Evolutionary conservation across 2,113 vertebrate genomes (phyloP).

Genomic region (Eulemur rufifrons): DNA sequence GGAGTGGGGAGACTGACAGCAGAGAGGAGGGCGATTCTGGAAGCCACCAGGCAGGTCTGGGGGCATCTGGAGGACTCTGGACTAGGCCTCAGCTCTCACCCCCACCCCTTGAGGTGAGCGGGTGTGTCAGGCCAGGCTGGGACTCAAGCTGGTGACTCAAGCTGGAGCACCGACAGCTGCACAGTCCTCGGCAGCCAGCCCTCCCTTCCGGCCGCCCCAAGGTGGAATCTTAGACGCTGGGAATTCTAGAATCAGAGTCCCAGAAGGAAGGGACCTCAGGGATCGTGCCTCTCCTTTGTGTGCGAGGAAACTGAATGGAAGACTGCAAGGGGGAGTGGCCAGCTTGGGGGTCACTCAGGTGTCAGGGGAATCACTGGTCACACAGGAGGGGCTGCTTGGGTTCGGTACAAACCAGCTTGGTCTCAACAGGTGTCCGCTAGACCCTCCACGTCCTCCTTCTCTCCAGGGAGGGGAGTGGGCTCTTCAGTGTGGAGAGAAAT

Average conservation of each 20-base stretch:
- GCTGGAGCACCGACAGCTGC: not conserved
- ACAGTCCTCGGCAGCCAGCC: not conserved
- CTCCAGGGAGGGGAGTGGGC: not conserved
- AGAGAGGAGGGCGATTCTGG: not conserved
- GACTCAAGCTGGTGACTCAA: slow-evolving; percentile 45
- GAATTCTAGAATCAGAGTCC: slow-evolving; percentile 29
- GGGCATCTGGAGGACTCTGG: not conserved
- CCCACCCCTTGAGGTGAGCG: not conserved
- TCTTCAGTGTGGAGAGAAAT: not conserved
- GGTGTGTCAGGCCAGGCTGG: slow-evolving; percentile 40
- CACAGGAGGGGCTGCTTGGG: not conserved
- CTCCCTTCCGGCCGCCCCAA: not conserved
- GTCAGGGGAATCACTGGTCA: not conserved
- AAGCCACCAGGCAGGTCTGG: not conserved
- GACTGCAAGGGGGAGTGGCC: not conserved
- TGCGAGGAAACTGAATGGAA: not conserved
- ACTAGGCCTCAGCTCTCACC: not conserved
- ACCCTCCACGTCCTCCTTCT: not conserved
- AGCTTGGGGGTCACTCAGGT: not conserved
- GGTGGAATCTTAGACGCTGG: slow-evolving; percentile 36
- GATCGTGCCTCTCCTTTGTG: not conserved
- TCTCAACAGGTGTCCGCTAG: not conserved
- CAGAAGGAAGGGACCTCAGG: not conserved
- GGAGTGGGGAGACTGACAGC: not conserved
- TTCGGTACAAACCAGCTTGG: not conserved